Conservation (phyloP, 2,888 invertebrate genomes). For the Drosophila planitibia region DNA sequence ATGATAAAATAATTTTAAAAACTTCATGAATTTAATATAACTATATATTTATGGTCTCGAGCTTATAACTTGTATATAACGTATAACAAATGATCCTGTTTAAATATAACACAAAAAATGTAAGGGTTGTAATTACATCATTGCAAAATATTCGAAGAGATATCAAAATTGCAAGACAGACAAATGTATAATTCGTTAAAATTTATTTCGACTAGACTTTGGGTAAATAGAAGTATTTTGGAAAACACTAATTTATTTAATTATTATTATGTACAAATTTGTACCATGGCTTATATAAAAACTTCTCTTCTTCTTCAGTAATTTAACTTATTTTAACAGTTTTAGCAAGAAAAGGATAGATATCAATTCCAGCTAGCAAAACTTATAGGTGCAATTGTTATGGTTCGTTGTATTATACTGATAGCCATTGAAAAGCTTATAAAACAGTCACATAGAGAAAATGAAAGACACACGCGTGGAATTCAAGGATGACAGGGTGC, state of each 20-base stretch:
- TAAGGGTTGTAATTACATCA: too few species aligned
- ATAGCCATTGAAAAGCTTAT: slow-evolving; percentile 12
- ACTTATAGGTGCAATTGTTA: slow-evolving; percentile 41
- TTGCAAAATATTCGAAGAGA: too few species aligned
- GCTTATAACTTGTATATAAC: too few species aligned
- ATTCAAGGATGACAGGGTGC: background rate
- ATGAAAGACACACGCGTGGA: slow-evolving; percentile 15
- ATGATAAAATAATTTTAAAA: background rate
- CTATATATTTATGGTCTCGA: too few species aligned
- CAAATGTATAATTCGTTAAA: too few species aligned
- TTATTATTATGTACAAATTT: background rate
- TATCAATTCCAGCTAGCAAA: slow-evolving; percentile 7
- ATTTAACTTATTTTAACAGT: slow-evolving; percentile 29
- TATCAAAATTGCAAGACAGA: too few species aligned
- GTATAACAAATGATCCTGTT: too few species aligned
- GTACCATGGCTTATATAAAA: background rate
- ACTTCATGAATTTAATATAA: background rate
- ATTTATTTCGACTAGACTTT: too few species aligned
- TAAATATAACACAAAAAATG: too few species aligned
- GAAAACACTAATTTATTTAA: background rate
- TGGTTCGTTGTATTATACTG: slow-evolving; percentile 53
- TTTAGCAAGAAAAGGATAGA: slow-evolving; percentile 23
- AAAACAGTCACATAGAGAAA: slow-evolving; percentile 3
- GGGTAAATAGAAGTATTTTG: background rate
- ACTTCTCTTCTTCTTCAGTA: slow-evolving; percentile 7